Evolutionary conservation across 2,113 vertebrate genomes (phyloP).

Genomic region (Spea bombifrons): DNA sequence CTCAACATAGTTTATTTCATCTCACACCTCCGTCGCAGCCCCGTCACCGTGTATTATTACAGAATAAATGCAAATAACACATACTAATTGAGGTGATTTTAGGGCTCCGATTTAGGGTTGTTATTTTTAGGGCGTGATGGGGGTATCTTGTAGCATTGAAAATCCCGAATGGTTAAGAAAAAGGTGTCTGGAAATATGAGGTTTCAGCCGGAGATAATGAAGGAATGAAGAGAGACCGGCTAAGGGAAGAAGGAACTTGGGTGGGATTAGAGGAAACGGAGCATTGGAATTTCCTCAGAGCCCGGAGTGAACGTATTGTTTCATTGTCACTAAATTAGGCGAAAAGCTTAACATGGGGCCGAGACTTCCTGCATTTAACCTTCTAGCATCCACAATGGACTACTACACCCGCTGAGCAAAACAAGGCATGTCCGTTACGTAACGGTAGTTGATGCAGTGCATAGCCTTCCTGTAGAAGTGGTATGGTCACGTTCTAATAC

Average conservation of each 20-base stretch:
- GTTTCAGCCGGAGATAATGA: constrained; percentile 8
- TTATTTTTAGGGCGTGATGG: neutral
- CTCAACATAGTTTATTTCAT: neutral
- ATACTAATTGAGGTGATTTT: constrained; percentile 17
- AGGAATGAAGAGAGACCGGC: neutral
- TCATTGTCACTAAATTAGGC: neutral
- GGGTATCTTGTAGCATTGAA: neutral
- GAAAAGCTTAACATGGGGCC: neutral
- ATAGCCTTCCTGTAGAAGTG: no score
- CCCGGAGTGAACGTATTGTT: neutral
- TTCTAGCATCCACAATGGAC: neutral
- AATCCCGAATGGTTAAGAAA: neutral
- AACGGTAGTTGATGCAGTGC: no score
- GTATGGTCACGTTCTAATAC: no score
- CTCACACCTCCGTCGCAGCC: constrained; percentile 2
- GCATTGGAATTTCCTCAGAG: constrained; percentile 5
- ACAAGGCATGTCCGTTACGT: no score
- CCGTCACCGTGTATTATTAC: neutral
- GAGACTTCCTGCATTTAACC: neutral
- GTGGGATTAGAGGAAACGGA: neutral
- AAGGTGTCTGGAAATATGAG: neutral
- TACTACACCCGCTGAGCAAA: no score
- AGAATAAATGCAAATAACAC: neutral
- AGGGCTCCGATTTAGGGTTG: neutral
- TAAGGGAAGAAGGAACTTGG: neutral